phyloP scores from a whole-genome alignment of 2,888 invertebrate species.

The Polydrusus tereticollis region DNA sequence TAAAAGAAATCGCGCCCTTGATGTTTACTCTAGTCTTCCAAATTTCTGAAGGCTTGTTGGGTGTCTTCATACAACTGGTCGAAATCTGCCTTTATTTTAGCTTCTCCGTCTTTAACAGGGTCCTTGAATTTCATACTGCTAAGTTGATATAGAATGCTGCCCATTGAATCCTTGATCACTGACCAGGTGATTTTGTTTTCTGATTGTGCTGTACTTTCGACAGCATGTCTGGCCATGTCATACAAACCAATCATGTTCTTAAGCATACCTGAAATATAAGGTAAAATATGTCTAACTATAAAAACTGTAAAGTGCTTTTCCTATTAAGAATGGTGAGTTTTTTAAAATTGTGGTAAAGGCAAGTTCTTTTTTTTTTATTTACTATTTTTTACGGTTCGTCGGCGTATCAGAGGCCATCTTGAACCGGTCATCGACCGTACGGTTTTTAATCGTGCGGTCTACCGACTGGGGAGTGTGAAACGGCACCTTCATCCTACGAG shows the following conservation, averaged over 20 bases:
- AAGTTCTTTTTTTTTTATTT: too few relatives aligned
- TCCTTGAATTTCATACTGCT: slow-evolving; percentile 99
- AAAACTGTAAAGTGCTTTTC: too few relatives aligned
- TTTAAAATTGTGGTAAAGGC: too few relatives aligned
- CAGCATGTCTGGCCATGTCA: slow-evolving; percentile 97
- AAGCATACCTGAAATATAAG: slow-evolving; percentile 85
- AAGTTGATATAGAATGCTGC: slow-evolving; percentile 94
- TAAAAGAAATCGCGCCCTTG: background rate
- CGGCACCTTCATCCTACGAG: too few relatives aligned
- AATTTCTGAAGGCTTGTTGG: slow-evolving; percentile 96
- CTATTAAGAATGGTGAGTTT: too few relatives aligned
- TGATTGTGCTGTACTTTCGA: slow-evolving; percentile 97
- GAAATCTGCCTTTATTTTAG: slow-evolving; percentile 96
- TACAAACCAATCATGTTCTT: slow-evolving; percentile 98
- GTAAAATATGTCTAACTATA: too few relatives aligned
- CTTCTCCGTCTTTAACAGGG: slow-evolving; percentile 97
- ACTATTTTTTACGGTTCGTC: too few relatives aligned
- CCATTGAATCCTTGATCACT: slow-evolving; percentile 97
- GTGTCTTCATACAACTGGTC: slow-evolving; percentile 98
- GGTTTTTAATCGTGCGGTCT: too few relatives aligned
- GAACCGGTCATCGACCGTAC: too few relatives aligned
- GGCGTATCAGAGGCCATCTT: too few relatives aligned
- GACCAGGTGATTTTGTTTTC: slow-evolving; percentile 99
- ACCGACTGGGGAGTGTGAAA: too few relatives aligned
- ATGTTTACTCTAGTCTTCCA: slow-evolving; percentile 87